phyloP scores from a whole-genome alignment of 2,888 invertebrate genomes.

The Polylopha cassiicola region DNA sequence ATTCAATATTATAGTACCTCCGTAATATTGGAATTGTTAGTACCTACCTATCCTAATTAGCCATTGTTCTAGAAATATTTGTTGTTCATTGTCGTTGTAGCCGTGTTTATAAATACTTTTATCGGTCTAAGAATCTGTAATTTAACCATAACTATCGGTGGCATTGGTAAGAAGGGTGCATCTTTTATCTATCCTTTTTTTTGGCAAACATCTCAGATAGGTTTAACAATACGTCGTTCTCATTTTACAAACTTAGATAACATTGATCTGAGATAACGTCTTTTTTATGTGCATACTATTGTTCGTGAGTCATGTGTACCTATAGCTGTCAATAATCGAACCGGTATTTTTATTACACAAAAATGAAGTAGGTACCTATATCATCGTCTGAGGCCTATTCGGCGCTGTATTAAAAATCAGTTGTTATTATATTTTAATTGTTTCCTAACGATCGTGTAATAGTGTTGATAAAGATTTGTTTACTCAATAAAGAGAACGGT shows the following conservation, averaged over 20 bases:
- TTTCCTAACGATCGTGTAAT: constrained; percentile 68
- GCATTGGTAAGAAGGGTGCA: background rate
- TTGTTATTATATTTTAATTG: constrained; percentile 37
- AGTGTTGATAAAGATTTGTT: constrained; percentile 70
- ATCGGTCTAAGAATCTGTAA: background rate
- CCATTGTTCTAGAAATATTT: too few species aligned
- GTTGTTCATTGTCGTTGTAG: too few species aligned
- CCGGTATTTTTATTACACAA: background rate
- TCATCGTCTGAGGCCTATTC: too few species aligned
- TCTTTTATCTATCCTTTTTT: constrained; percentile 12
- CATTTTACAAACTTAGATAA: constrained; percentile 55
- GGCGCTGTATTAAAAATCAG: constrained; percentile 8
- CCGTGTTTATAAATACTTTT: background rate
- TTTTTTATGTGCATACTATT: constrained; percentile 25
- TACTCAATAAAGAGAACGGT: constrained; percentile 54
- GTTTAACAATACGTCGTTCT: constrained; percentile 43
- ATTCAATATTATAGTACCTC: too few species aligned
- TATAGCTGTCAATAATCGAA: constrained; percentile 1
- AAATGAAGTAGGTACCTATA: background rate
- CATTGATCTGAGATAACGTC: constrained; percentile 37
- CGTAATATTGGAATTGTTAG: too few species aligned
- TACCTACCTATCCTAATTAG: too few species aligned
- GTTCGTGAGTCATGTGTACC: constrained; percentile 28
- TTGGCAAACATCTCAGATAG: constrained; percentile 6
- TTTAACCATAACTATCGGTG: constrained; percentile 3